phyloP scores from a whole-genome alignment of 2,888 invertebrate species.

The Calameuta idolon region DNA sequence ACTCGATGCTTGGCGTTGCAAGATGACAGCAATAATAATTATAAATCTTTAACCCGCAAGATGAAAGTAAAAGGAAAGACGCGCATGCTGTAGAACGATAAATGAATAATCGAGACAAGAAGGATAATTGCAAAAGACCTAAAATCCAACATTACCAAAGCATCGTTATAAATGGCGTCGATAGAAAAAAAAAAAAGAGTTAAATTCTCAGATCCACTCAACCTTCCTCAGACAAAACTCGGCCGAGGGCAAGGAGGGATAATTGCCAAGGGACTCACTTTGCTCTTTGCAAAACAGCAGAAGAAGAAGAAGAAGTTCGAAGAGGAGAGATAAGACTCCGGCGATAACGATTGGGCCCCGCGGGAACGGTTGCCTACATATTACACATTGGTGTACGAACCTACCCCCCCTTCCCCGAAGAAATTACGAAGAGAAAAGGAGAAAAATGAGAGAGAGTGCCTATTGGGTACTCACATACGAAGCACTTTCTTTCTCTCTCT shows the following conservation, averaged over 20 bases:
- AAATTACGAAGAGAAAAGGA: neutral
- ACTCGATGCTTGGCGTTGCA: neutral
- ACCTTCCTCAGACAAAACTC: neutral
- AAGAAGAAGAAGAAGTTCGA: conserved; percentile 52
- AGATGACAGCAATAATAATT: neutral
- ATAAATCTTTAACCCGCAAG: neutral
- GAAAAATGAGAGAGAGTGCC: conserved; percentile 2
- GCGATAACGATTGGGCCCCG: conserved; percentile 64
- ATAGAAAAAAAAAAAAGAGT: neutral
- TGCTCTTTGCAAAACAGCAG: conserved; percentile 53
- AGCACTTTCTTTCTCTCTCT: conserved; percentile 24
- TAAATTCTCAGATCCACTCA: conserved; percentile 17
- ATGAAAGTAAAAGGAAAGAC: neutral
- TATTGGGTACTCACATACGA: conserved; percentile 7
- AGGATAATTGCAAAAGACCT: conserved; percentile 3
- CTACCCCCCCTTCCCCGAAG: neutral
- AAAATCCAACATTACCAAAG: conserved; percentile 5
- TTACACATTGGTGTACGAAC: conserved; percentile 37
- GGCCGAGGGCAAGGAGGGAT: conserved; percentile 45
- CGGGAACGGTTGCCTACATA: conserved; percentile 57
- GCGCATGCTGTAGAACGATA: neutral
- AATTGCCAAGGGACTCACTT: conserved; percentile 60
- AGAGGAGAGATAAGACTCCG: conserved; percentile 60
- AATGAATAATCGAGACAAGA: neutral
- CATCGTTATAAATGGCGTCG: conserved; percentile 1